Evolutionary conservation across 1,140 invertebrate genomes (phyloP).

Genomic region (Drusus annulatus): DNA sequence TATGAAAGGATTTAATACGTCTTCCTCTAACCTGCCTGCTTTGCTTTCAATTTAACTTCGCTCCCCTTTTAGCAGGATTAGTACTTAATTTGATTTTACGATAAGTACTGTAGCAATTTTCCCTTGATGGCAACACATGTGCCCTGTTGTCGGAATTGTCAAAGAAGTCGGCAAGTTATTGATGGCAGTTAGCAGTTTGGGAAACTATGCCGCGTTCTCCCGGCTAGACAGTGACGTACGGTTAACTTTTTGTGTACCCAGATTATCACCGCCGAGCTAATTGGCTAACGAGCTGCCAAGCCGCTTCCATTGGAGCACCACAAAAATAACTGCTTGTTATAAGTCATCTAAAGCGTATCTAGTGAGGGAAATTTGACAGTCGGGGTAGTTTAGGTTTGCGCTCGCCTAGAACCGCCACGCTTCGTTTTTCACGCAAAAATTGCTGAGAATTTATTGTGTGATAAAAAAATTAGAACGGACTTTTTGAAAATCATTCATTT

Average conservation of each 20-base stretch:
- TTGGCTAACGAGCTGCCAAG: too few species aligned
- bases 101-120: slow-evolving; percentile 24
- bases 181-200: slow-evolving; percentile 19
- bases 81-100: slow-evolving; percentile 35
- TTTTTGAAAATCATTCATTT: too few species aligned
- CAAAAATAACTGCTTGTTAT: too few species aligned
- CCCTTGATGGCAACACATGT: slow-evolving; percentile 2
- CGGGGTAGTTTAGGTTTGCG: too few species aligned
- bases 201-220: neutral
- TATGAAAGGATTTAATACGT: neutral
- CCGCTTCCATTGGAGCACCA: too few species aligned
- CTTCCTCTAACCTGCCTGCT: neutral
- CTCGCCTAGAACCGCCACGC: too few species aligned
- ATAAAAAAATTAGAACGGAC: too few species aligned
- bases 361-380: too few species aligned
- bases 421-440: too few species aligned
- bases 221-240: slow-evolving; percentile 7
- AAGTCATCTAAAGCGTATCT: too few species aligned
- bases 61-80: slow-evolving; percentile 28
- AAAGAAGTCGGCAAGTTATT: slow-evolving; percentile 18
- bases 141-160: slow-evolving; percentile 2
- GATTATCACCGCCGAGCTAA: neutral
- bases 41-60: slow-evolving; percentile 16
- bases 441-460: too few species aligned
- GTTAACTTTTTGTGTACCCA: neutral